A percentile compares a stretch with the other conserved stretches of the same genome.
Evolutionary conservation across 2,797 vertebrate species (phyloP).

Genomic region (Darevskia mixta): DNA sequence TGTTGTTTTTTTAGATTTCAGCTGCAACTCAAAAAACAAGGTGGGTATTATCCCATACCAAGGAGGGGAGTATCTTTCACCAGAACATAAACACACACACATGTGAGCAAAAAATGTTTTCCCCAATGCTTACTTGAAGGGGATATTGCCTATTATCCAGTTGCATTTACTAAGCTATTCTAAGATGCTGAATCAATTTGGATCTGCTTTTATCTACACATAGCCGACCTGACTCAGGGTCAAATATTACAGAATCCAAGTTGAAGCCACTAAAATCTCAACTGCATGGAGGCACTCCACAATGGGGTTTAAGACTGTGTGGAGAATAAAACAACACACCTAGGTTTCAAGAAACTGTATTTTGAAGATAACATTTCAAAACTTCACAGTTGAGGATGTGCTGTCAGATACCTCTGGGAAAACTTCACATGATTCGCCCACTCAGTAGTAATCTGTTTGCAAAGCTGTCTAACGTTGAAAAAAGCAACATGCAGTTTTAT

Average conservation of each 20-base stretch:
- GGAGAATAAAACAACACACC: background rate
- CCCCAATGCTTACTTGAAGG: background rate
- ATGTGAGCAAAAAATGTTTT: background rate
- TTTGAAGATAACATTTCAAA: background rate
- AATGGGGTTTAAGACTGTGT: background rate
- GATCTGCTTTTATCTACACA: background rate
- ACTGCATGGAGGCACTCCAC: background rate
- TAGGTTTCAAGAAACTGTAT: background rate
- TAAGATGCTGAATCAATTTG: background rate
- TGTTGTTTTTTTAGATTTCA: background rate
- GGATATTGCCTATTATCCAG: background rate
- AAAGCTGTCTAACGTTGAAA: slow-evolving; percentile 8
- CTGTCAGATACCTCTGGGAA: slow-evolving; percentile 12
- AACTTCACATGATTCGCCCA: background rate
- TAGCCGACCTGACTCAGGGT: background rate
- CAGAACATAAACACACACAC: background rate
- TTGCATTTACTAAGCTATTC: accelerated
- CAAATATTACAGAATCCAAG: background rate
- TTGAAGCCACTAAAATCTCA: background rate
- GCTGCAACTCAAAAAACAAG: background rate
- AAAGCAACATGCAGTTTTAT: background rate
- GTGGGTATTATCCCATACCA: background rate
- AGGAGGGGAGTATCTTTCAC: background rate
- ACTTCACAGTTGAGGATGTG: background rate
- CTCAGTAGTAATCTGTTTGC: slow-evolving; percentile 4